phyloP scores from a whole-genome alignment of 2,113 vertebrate genomes.

The Brienomyrus longianalis region DNA sequence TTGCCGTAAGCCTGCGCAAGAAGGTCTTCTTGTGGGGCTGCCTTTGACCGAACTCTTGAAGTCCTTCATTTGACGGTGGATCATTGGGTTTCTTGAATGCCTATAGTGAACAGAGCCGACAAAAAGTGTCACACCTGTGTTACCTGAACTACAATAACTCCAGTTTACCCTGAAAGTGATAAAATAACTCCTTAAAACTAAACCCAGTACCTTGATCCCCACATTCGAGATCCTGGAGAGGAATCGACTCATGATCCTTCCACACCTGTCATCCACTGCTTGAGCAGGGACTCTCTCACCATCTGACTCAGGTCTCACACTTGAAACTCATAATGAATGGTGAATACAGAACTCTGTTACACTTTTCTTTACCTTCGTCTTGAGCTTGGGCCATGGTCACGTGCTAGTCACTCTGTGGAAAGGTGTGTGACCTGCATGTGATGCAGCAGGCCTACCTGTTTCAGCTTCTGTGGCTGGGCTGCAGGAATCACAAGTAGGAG shows the following conservation, averaged over 20 bases:
- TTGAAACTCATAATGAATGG: background rate
- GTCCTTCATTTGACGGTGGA: background rate
- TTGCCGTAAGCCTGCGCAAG: background rate
- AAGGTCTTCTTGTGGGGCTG: background rate
- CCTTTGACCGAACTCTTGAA: background rate
- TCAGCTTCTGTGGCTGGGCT: background rate
- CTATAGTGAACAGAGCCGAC: background rate
- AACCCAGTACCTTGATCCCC: background rate
- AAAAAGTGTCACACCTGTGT: background rate
- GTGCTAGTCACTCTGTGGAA: background rate
- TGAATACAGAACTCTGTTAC: background rate
- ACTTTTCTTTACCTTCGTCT: background rate
- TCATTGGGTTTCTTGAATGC: background rate
- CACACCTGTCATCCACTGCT: background rate
- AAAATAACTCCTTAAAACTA: background rate
- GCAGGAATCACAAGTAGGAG: background rate
- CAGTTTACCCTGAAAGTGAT: background rate
- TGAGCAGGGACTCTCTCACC: too few species aligned
- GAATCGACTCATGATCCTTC: background rate
- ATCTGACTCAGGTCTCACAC: too few species aligned
- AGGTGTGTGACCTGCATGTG: background rate
- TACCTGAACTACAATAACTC: background rate
- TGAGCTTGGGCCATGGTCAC: background rate
- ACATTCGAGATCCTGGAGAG: background rate
- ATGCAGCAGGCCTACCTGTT: background rate